These are phyloP conservation scores for Aphrophora alni DNA, from an alignment of 2,888 invertebrate genomes.

Conservation along the genomic window DNA sequence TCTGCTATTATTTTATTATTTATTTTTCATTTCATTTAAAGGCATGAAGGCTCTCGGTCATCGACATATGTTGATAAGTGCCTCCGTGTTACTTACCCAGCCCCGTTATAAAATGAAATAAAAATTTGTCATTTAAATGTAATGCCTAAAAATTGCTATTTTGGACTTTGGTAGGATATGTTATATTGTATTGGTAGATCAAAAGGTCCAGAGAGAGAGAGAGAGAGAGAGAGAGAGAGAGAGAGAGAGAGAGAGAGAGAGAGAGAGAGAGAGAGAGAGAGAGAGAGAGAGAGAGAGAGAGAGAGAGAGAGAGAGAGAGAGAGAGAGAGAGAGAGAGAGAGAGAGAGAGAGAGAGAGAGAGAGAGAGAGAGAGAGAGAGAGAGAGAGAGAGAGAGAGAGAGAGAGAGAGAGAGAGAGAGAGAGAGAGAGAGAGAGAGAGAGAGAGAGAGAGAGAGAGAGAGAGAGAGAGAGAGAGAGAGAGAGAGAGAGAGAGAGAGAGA, in stretches of 20 bases:
- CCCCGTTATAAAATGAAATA: too few species aligned
- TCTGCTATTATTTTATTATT: too few species aligned
- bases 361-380: slow-evolving; percentile 13
- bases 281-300: slow-evolving; percentile 13
- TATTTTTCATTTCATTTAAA: too few species aligned
- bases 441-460: slow-evolving; percentile 6
- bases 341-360: not conserved
- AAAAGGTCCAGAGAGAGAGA: slow-evolving; percentile 26
- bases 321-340: not conserved
- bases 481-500: not conserved
- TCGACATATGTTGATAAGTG: too few species aligned
- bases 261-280: slow-evolving; percentile 24
- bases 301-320: slow-evolving; percentile 13
- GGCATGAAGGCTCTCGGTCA: too few species aligned
- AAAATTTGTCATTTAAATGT: too few species aligned
- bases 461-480: slow-evolving; percentile 6
- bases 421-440: slow-evolving; percentile 6
- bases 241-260: slow-evolving; percentile 22
- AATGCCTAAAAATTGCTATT: too few species aligned
- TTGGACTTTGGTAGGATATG: too few species aligned
- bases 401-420: not conserved
- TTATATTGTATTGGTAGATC: too few species aligned
- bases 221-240: slow-evolving; percentile 22
- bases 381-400: slow-evolving; percentile 13
- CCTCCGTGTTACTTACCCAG: too few species aligned